Base-by-base conservation (phyloP, 2,888 invertebrate species). In the Deilephila elpenor region DNA sequence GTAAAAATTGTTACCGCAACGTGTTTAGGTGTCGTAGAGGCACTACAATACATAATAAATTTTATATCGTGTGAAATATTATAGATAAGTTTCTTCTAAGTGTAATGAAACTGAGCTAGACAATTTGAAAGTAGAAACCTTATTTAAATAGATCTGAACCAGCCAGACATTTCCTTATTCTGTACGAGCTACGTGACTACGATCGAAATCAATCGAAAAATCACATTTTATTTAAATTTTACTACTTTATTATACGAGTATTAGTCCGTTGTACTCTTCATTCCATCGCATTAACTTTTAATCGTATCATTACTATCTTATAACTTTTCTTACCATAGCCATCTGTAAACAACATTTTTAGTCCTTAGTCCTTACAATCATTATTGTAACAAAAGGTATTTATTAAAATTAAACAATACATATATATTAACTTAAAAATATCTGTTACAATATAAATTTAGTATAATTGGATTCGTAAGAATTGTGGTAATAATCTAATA, bases 121-220 rank as follows among this genome's bases (percentile, higher is more conserved):
- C 14, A 17, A 71, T 78, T 75, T 72, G 59, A 76, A 78, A 72
- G 77, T 81, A 81, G 74, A 82, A 82, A 79, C 75, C 75, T 80
- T 83, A 82, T 75, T 11, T 59, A 77, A 80, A 81, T 74, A 78
- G 78, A 81, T 86, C 87, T 88, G 87, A 78, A 74, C 87, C 86
- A 86, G 88, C 84, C 89, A 89, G 87, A 88, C 73, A 76, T 53
- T 76, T 75, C 67, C 59, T 72, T 64, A 25, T 37, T 61, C 14
- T 73, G 79, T 79, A 83, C 73, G 72, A 78, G 62, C 73, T 76
- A 75, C 75, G 74, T 76, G 73, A 71, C 71, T 77, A 78, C 77
- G 62, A 67, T 77, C 77, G 74, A 78, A 74, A 76, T 77, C 74
- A 70, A 60, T 74, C 77, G 70, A 70, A 64, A 75, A 77, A 80